Conservation (phyloP, 2,797 vertebrate species). For the Gallinago stenura region DNA sequence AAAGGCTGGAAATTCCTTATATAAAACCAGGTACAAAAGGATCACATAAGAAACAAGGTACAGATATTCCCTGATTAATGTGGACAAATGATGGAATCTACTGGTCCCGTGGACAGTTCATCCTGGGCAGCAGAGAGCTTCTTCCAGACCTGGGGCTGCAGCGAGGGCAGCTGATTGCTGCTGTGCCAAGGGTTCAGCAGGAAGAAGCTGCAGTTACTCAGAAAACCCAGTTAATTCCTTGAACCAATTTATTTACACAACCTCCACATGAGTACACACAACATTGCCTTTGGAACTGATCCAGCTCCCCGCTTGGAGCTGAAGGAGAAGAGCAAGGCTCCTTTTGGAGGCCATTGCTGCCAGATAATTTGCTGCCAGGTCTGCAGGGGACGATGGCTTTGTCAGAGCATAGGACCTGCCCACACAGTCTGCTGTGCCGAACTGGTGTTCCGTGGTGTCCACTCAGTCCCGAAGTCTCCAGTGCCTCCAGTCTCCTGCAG, state of each 20-base stretch:
- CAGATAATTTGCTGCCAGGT: not conserved
- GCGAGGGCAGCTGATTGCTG: fast-evolving
- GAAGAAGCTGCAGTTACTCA: not conserved
- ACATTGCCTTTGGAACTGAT: not conserved
- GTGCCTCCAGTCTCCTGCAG: not conserved
- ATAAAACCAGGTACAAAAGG: not conserved
- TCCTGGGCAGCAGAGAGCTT: not conserved
- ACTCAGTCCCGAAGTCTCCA: fast-evolving
- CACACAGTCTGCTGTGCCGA: not conserved
- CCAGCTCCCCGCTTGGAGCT: not conserved
- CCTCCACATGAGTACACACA: slow-evolving; percentile 24
- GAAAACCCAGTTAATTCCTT: not conserved
- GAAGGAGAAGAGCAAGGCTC: not conserved
- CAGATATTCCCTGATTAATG: not conserved
- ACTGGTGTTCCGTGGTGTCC: fast-evolving
- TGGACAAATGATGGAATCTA: not conserved
- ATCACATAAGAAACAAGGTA: not conserved
- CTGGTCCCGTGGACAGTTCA: fast-evolving
- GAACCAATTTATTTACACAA: slow-evolving; percentile 20
- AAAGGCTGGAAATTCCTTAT: not conserved
- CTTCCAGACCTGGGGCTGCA: fast-evolving
- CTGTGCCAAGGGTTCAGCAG: fast-evolving
- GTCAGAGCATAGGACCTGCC: fast-evolving
- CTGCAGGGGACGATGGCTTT: fast-evolving
- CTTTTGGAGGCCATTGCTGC: fast-evolving